Evolutionary conservation across 92 coral and sea anemone species (phyloP), one percentile per base, ranked within the genome.

Genomic region (Porites evermanni): DNA sequence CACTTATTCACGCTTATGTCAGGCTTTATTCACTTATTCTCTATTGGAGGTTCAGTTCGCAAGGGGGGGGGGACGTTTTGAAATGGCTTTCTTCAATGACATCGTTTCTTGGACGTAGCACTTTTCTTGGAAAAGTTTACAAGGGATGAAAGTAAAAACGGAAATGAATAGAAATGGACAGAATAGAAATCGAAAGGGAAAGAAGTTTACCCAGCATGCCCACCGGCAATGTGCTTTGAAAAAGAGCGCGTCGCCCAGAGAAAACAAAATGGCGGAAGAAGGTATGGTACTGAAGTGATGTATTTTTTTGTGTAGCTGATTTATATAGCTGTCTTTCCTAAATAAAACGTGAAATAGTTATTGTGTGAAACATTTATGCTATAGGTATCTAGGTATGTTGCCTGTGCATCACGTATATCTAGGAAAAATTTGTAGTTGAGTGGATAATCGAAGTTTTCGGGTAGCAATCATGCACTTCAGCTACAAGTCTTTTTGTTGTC

Each of bases 181-280:
- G 14, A 53, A 18, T 6, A 54, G 58, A 18, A 12, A 2, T 12
- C 0, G 19, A 18, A 70, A 81, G 12, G 24, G 12, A 38, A 70
- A 51, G 76, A 16, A 58, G 38, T 16, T 51, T 64, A 73, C 92
- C 97, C 98, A 94, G 65, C 75, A 92, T 94, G 95, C 98, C 20
- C 23, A 29, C 77, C 79, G 90, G 26, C 32, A 38, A 89, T 72
- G 50, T 29, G 64, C 98, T 94, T 94, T 94, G 98, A 94, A 94
- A 94, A 94, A 94, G 98, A 94, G 98, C 98, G 98, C 98, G 98
- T 91, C 92, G 89, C 51, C 72, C 64, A 8, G 38, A 17, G 50
- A 60, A 91, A 79, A 67, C 88, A 94, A 92, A 74, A 94, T 94
- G 98, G 98, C 98, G 98, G 98, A 94, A 74, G 98, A 94, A 90